These are phyloP conservation scores for Galerucella calmariensis DNA, from an alignment of 2,888 invertebrate species.

Conservation along the genomic window DNA sequence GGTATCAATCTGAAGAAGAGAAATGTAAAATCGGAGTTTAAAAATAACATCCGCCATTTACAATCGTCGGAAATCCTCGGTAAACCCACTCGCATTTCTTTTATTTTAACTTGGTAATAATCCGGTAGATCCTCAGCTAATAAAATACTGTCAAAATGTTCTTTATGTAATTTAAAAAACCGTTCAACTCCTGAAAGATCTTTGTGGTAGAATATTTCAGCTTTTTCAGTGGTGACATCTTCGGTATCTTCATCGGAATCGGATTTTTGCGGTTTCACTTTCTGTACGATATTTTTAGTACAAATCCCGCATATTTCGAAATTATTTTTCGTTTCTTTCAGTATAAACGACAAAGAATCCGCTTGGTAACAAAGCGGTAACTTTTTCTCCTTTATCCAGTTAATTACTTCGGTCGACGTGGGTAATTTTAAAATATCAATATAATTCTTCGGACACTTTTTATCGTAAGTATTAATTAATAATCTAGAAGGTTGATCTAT, in stretches of 20 bases:
- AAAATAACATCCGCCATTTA: slow-evolving; percentile 69
- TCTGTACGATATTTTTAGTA: slow-evolving; percentile 49
- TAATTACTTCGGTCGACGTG: slow-evolving; percentile 53
- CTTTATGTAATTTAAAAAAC: slow-evolving; percentile 53
- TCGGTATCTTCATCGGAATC: background rate
- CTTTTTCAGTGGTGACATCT: background rate
- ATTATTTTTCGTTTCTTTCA: slow-evolving; percentile 51
- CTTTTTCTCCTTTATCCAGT: slow-evolving; percentile 55
- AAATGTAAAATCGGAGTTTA: slow-evolving; percentile 69
- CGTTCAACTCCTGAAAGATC: slow-evolving; percentile 43
- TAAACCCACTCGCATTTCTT: slow-evolving; percentile 44
- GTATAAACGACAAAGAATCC: slow-evolving; percentile 56
- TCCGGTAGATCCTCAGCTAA: slow-evolving; percentile 38
- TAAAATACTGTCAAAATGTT: slow-evolving; percentile 48
- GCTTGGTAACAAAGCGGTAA: slow-evolving; percentile 51
- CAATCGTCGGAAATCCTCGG: slow-evolving; percentile 43
- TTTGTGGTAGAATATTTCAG: slow-evolving; percentile 46
- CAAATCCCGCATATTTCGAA: slow-evolving; percentile 61
- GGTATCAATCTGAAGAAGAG: slow-evolving; percentile 66
- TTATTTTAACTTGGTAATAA: slow-evolving; percentile 14
- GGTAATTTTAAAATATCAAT: slow-evolving; percentile 48
- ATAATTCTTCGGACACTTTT: slow-evolving; percentile 49
- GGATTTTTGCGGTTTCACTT: background rate
- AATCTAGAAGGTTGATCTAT: slow-evolving; percentile 46
- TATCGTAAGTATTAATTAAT: slow-evolving; percentile 47